Base-by-base conservation (phyloP, 2,797 vertebrate genomes). In the Sciaenops ocellatus region DNA sequence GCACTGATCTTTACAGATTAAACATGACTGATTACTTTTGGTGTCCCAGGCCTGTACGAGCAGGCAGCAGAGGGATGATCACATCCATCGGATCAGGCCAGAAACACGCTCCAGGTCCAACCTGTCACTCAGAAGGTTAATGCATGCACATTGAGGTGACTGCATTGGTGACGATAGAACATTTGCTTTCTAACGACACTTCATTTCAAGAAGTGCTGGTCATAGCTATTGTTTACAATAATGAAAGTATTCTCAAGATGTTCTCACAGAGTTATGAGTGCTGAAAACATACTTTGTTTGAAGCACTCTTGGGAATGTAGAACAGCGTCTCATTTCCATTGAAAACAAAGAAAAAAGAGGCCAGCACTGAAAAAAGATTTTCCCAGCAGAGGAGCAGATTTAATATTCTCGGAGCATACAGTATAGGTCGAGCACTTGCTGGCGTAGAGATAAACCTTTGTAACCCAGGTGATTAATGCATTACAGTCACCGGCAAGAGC, bases 101-200 rank as follows among this genome's bases (percentile, higher is more conserved):
- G 75, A 73, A 83, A 64, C 79, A 84, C 71, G 77, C 41, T 83
- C 69, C 1, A 7, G 52, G 62, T 85, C 42, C 66, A 60, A 34
- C 56, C 70, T 70, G 82, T 75, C 76, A 85, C 66, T 75, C 22
- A 28, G 71, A 80, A 86, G 79, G 80, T 85, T 84, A 85, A 82
- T 71, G 38, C 69, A 83, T 74, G 66, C 77, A 69, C n/a, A 46
- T 34, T 10, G 16, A 73, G 47, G 76, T 47, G 52, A 59, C 57
- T 69, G 16, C 79, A 26, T 74, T 38, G 41, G 44, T 57, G 30
- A 44, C 61, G 69, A 75, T 73, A 34, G 79, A 63, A 76, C 26
- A 51, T 68, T 63, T 63, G 50, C 44, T 82, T 16, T 57, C n/a
- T 48, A 15, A 68, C 16, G 4, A 12, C 28, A 30, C 80, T 41